These are phyloP conservation scores for Cabera pusaria DNA, from an alignment of 2,888 invertebrate genomes.

Conservation along the genomic window DNA sequence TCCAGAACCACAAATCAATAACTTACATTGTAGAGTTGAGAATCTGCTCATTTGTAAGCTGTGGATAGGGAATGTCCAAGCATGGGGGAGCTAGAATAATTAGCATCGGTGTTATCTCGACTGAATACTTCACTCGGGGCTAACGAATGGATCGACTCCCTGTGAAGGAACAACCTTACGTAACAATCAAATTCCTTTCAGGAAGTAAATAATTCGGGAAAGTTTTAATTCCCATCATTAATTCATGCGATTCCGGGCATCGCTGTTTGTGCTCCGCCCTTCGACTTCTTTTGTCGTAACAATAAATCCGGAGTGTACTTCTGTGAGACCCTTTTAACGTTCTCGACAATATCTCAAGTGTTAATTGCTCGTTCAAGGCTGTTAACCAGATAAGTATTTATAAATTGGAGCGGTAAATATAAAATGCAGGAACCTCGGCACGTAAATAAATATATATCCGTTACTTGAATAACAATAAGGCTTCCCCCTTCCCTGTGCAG, in stretches of 20 bases:
- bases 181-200: constrained; percentile 19
- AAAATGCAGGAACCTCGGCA: constrained; percentile 37
- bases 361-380: constrained; percentile 47
- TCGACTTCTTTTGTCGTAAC: constrained; percentile 29
- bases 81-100: constrained; percentile 52
- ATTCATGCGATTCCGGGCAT: constrained; percentile 9
- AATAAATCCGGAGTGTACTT: constrained; percentile 28
- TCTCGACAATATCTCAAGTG: constrained; percentile 35
- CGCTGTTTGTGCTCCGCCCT: constrained; percentile 11
- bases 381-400: constrained; percentile 45
- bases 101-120: constrained; percentile 61
- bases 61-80: constrained; percentile 20
- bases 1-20: too few species aligned
- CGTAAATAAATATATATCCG: constrained; percentile 43
- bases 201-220: constrained; percentile 16
- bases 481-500: constrained; percentile 43
- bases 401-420: constrained; percentile 41
- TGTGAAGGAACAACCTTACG: constrained; percentile 26
- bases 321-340: constrained; percentile 23
- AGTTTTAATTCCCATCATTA: constrained; percentile 17
- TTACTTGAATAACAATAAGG: constrained; percentile 55
- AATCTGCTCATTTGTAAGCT: constrained; percentile 39
- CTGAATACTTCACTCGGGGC: constrained; percentile 59
- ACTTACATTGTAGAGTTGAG: constrained; percentile 23
- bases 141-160: constrained; percentile 29